Percentiles rank a stretch among this genome's conserved stretches.
Conservation (phyloP, 2,888 invertebrate species). For the Cataglyphis rosenhaueri region DNA sequence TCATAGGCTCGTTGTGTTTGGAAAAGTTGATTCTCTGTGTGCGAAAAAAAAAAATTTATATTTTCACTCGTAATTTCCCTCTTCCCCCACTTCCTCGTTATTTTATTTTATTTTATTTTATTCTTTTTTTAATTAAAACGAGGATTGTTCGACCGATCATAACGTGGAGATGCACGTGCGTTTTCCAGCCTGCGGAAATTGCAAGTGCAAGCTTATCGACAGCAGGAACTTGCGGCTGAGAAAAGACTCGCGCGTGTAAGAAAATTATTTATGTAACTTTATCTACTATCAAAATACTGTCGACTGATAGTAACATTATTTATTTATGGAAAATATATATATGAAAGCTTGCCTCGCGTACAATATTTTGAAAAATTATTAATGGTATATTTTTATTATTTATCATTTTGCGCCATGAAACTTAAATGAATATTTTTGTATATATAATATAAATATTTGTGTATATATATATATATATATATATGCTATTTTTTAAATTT, state of each 20-base stretch:
- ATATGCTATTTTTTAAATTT: not conserved
- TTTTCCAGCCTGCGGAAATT: slow-evolving; percentile 32
- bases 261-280: slow-evolving; percentile 12
- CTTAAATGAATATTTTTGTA: not conserved
- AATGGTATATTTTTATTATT: not conserved
- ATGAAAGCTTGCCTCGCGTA: not conserved
- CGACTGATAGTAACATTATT: slow-evolving; percentile 38
- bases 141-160: not conserved
- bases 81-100: not conserved
- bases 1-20: not conserved
- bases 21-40: not conserved
- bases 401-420: not conserved
- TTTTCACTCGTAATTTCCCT: not conserved
- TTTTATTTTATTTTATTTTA: too few species aligned
- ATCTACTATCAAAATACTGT: slow-evolving; percentile 29
- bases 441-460: not conserved
- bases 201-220: slow-evolving; percentile 33
- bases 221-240: not conserved
- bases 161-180: too few species aligned
- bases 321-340: not conserved
- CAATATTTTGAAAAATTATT: not conserved
- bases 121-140: not conserved
- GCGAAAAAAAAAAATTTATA: not conserved
- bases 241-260: not conserved
- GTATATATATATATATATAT: not conserved